Percentiles rank a stretch among this genome's conserved stretches.
phyloP scores from a whole-genome alignment of 2,113 vertebrate genomes.

The Hemicordylus capensis region DNA sequence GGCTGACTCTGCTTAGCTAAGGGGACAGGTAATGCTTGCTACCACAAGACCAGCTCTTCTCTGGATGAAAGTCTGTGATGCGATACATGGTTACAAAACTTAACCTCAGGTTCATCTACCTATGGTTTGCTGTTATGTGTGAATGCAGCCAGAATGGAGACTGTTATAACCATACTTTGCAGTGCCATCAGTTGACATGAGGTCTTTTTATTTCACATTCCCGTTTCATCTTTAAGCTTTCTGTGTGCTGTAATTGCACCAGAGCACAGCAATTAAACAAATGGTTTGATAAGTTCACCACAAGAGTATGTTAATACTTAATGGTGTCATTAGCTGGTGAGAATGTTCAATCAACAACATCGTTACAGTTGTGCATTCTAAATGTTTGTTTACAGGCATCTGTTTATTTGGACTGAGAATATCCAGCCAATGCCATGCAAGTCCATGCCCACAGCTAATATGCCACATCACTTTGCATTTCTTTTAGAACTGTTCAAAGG shows the following conservation, averaged over 20 bases:
- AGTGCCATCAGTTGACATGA: not conserved
- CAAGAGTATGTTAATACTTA: not conserved
- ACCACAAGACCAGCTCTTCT: too few species aligned
- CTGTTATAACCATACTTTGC: not conserved
- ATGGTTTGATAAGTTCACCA: not conserved
- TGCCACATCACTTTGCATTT: not conserved
- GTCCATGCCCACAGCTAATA: not conserved
- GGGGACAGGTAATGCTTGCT: too few species aligned
- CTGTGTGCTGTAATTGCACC: not conserved
- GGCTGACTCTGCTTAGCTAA: too few species aligned
- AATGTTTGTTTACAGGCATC: not conserved
- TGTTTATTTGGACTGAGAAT: not conserved
- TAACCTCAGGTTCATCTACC: too few species aligned
- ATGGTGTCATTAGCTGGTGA: not conserved
- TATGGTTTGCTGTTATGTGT: too few species aligned
- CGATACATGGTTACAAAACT: too few species aligned
- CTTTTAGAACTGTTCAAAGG: not conserved
- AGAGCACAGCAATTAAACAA: not conserved
- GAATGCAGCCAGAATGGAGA: too few species aligned
- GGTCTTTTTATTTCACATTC: not conserved
- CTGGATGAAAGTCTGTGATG: too few species aligned
- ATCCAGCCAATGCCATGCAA: not conserved
- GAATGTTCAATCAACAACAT: not conserved
- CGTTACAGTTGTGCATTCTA: not conserved
- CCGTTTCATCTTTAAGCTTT: not conserved